Percentiles rank a stretch among this genome's conserved stretches.
Evolutionary conservation across 2,888 invertebrate species (phyloP).

Genomic region (Fabriciana adippe): DNA sequence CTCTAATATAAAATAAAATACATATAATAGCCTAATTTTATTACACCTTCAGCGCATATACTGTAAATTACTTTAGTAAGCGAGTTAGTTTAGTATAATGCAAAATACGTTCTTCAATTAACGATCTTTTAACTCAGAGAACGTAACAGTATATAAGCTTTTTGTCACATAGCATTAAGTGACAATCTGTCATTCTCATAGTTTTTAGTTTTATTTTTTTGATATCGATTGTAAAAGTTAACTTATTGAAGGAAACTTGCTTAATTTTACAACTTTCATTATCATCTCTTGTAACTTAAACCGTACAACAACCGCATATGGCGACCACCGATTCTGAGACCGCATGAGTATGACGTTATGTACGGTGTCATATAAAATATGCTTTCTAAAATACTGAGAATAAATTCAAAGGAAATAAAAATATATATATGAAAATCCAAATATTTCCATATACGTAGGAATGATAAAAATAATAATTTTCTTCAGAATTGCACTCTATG

Average conservation of each 20-base stretch:
- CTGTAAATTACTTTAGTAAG: no score
- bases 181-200: no score
- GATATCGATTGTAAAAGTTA: neutral
- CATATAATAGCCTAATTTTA: no score
- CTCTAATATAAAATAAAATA: no score
- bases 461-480: neutral
- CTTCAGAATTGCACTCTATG: neutral
- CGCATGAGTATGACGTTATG: constrained; percentile 23
- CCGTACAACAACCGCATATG: constrained; percentile 16
- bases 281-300: neutral
- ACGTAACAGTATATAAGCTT: no score
- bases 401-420: constrained; percentile 18
- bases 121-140: no score
- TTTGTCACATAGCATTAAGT: no score
- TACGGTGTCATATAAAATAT: constrained; percentile 20
- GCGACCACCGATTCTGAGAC: constrained; percentile 22
- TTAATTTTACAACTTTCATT: neutral
- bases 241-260: neutral
- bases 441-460: neutral
- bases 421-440: constrained; percentile 7
- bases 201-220: no score
- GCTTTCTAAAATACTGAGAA: constrained; percentile 13
- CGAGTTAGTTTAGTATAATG: no score
- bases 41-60: no score
- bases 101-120: no score